Conservation (phyloP, 2,888 invertebrate species). For the Drosophila lacicola region DNA sequence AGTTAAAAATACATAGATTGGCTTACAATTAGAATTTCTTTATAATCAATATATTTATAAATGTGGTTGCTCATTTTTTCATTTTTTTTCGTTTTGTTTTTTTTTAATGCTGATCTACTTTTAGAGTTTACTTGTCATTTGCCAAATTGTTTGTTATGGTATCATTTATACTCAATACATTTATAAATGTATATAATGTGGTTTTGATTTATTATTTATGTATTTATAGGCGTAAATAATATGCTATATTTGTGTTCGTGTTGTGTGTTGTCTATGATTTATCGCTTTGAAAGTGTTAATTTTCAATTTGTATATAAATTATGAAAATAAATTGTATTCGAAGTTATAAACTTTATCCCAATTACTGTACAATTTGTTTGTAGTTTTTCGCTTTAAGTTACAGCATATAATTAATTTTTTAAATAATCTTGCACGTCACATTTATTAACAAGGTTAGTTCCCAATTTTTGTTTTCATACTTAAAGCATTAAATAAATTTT, state of each 20-base stretch:
- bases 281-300: slow-evolving; percentile 53
- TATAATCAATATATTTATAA: slow-evolving; percentile 69
- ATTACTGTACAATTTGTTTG: slow-evolving; percentile 69
- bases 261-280: slow-evolving; percentile 38
- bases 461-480: slow-evolving; percentile 38
- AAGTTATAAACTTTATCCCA: slow-evolving; percentile 67
- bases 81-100: slow-evolving; percentile 34
- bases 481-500: slow-evolving; percentile 65
- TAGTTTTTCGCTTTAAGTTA: slow-evolving; percentile 46
- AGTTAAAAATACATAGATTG: slow-evolving; percentile 77
- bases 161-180: slow-evolving; percentile 58
- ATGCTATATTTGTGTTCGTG: slow-evolving; percentile 58
- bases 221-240: slow-evolving; percentile 70
- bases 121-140: slow-evolving; percentile 54
- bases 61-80: slow-evolving; percentile 51
- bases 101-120: slow-evolving; percentile 56
- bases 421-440: slow-evolving; percentile 75
- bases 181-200: slow-evolving; percentile 62
- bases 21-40: slow-evolving; percentile 72
- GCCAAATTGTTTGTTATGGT: slow-evolving; percentile 41
- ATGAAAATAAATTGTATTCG: slow-evolving; percentile 80
- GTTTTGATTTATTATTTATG: slow-evolving; percentile 54
- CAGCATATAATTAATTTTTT: slow-evolving; percentile 60
- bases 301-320: slow-evolving; percentile 72
- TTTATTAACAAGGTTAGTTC: slow-evolving; percentile 65